Conservation (phyloP, 1,140 invertebrate genomes). For the Rhopalosiphum maidis region DNA sequence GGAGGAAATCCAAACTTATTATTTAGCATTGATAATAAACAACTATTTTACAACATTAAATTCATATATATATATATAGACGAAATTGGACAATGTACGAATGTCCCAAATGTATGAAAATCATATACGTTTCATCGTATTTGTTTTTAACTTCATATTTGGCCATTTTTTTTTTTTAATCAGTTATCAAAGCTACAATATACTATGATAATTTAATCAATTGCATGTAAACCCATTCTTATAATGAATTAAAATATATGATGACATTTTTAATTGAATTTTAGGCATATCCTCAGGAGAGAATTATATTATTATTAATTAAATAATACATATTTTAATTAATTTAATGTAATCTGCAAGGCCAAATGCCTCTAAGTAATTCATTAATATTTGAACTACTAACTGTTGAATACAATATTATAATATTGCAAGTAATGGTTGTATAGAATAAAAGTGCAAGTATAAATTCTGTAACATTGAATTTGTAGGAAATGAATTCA, state of each 20-base stretch:
- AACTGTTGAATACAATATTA: no score
- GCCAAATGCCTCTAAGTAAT: no score
- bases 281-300: background rate
- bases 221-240: background rate
- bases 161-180: background rate
- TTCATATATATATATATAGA: background rate
- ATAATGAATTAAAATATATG: background rate
- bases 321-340: background rate
- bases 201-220: background rate
- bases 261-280: background rate
- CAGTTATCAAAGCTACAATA: background rate
- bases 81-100: background rate
- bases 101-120: background rate
- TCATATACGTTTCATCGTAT: background rate
- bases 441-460: no score
- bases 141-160: background rate
- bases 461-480: no score
- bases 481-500: no score
- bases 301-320: background rate
- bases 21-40: background rate
- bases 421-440: no score
- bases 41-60: background rate
- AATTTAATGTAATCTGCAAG: background rate
- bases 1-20: background rate
- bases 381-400: no score